Conservation (phyloP, 2,888 invertebrate species). For the Anarsia innoxiella region DNA sequence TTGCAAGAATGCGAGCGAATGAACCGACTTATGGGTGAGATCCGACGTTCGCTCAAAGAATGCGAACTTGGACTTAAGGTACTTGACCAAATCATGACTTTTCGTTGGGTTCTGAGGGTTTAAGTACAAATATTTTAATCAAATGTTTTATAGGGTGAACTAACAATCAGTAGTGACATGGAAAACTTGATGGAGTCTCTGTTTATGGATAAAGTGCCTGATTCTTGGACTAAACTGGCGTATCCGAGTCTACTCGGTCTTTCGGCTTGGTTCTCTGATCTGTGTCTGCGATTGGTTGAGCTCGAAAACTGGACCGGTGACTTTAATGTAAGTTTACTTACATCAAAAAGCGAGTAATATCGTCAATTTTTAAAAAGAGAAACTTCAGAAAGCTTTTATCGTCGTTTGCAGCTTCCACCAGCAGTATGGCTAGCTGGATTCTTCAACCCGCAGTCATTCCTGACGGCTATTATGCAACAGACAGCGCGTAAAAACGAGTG, state of each 20-base stretch:
- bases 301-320: conserved; percentile 92
- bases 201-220: conserved; percentile 94
- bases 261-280: conserved; percentile 91
- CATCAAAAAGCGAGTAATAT: background rate
- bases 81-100: no score
- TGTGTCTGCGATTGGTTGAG: conserved; percentile 85
- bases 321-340: conserved; percentile 73
- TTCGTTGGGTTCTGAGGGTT: no score
- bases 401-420: conserved; percentile 79
- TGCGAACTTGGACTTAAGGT: conserved; percentile 92
- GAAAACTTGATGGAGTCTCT: conserved; percentile 88
- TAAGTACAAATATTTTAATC: no score
- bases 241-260: conserved; percentile 91
- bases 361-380: background rate
- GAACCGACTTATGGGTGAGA: conserved; percentile 89
- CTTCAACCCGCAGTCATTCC: conserved; percentile 97
- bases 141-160: conserved; percentile 89
- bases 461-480: conserved; percentile 98
- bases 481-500: conserved; percentile 96
- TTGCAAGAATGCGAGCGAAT: conserved; percentile 96
- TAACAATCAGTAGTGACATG: conserved; percentile 95
- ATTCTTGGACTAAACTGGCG: conserved; percentile 88
- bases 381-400: background rate
- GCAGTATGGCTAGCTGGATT: conserved; percentile 96
- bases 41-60: conserved; percentile 87